Conservation (phyloP, 1,140 invertebrate genomes). For the Drosophila biarmipes region DNA sequence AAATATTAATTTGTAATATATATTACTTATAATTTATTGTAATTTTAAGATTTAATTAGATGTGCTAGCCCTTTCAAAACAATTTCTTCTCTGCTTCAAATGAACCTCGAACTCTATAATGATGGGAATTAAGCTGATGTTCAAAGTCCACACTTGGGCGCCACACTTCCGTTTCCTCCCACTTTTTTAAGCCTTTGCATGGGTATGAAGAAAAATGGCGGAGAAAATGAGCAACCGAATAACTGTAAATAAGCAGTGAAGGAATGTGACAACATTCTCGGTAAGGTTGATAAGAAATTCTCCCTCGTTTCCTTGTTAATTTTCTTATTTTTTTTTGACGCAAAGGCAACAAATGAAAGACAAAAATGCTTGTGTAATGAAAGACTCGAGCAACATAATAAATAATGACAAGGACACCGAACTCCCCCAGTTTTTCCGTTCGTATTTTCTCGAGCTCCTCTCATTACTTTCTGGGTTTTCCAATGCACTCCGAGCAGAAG, state of each 20-base stretch:
- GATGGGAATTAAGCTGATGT: slow-evolving; percentile 55
- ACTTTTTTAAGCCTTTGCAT: slow-evolving; percentile 7
- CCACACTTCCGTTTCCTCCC: slow-evolving; percentile 27
- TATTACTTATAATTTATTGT: too few relatives aligned
- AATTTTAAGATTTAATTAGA: not conserved
- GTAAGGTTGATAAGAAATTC: slow-evolving; percentile 43
- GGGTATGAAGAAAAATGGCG: slow-evolving; percentile 28
- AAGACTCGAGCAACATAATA: slow-evolving; percentile 82
- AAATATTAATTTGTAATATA: not conserved
- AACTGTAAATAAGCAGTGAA: slow-evolving; percentile 74
- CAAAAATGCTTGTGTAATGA: slow-evolving; percentile 77
- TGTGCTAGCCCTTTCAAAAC: slow-evolving; percentile 1
- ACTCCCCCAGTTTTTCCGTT: slow-evolving; percentile 4
- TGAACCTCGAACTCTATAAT: slow-evolving; percentile 36
- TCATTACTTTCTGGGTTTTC: slow-evolving; percentile 40
- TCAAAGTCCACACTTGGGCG: slow-evolving; percentile 36
- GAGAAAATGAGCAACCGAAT: slow-evolving; percentile 60
- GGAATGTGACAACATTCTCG: slow-evolving; percentile 58
- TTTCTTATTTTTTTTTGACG: slow-evolving; percentile 11
- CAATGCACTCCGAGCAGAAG: slow-evolving; percentile 35
- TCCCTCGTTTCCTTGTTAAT: slow-evolving; percentile 21
- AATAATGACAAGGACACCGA: slow-evolving; percentile 72
- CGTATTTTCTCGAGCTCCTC: slow-evolving; percentile 21
- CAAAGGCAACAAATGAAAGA: slow-evolving; percentile 73
- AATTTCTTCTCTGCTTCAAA: not conserved